Conservation (phyloP, 1,140 invertebrate species). For the Zaprionus nigranus region DNA sequence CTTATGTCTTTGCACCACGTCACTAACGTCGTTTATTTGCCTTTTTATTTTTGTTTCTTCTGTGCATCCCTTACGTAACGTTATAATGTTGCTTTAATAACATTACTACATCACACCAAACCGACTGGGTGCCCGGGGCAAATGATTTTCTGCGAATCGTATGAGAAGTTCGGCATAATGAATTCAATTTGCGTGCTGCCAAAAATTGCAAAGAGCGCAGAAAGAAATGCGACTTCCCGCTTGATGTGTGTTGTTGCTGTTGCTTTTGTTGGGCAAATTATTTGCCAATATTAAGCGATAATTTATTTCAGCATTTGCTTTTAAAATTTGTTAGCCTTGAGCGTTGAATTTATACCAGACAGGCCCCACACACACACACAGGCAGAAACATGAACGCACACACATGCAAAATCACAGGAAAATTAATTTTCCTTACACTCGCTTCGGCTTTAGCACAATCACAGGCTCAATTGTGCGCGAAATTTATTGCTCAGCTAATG, state of each 20-base stretch:
- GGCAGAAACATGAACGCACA: constrained; percentile 10
- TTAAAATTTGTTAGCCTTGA: constrained; percentile 72
- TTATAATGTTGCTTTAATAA: constrained; percentile 76
- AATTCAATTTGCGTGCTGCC: constrained; percentile 69
- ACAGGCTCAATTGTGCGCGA: constrained; percentile 72
- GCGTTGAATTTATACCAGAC: constrained; percentile 67
- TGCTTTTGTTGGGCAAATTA: constrained; percentile 48
- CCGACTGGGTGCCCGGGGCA: constrained; percentile 27
- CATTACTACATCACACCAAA: constrained; percentile 69
- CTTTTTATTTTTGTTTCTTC: constrained; percentile 38
- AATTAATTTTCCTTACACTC: constrained; percentile 79
- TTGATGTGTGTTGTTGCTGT: not conserved
- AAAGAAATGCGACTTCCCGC: not conserved
- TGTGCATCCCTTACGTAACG: constrained; percentile 54
- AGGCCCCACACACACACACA: constrained; percentile 15
- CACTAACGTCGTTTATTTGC: constrained; percentile 25
- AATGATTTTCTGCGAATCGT: constrained; percentile 42
- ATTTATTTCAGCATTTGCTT: constrained; percentile 77
- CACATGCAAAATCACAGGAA: constrained; percentile 74
- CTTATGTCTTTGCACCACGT: constrained; percentile 12
- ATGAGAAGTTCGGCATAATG: constrained; percentile 52
- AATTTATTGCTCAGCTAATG: constrained; percentile 80
- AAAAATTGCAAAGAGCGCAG: constrained; percentile 42
- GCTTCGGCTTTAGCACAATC: constrained; percentile 46
- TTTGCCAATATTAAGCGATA: constrained; percentile 81